Percentiles rank a stretch among this genome's conserved stretches.
These are phyloP conservation scores for Megalops cyprinoides DNA, from an alignment of 2,797 vertebrate species.

Conservation along the genomic window DNA sequence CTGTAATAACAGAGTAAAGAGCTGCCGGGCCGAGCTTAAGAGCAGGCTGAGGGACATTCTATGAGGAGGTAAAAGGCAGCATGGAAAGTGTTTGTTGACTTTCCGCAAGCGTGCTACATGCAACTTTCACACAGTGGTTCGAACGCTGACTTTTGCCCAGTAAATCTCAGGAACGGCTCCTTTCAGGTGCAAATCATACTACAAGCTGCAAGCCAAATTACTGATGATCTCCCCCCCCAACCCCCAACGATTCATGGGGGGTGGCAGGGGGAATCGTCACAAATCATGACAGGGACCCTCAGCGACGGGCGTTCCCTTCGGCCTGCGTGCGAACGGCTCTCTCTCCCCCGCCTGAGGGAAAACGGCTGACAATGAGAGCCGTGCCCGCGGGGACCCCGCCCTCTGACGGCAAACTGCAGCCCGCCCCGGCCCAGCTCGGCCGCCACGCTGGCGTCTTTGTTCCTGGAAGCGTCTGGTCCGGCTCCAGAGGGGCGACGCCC, in stretches of 20 bases:
- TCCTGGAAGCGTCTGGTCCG: neutral
- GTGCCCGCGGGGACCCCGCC: neutral
- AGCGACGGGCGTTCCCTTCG: neutral
- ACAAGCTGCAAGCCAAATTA: too few relatives aligned
- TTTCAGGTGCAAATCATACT: too few relatives aligned
- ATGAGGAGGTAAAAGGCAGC: neutral
- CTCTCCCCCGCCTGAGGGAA: neutral
- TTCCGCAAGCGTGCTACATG: too few relatives aligned
- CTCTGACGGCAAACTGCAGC: neutral
- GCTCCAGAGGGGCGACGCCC: constrained; percentile 4
- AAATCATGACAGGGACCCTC: neutral
- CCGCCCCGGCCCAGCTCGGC: too few relatives aligned
- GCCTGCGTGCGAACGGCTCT: neutral
- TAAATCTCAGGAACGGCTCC: too few relatives aligned
- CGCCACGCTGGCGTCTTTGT: neutral
- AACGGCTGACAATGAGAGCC: neutral
- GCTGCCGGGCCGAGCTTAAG: neutral
- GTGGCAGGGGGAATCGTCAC: too few relatives aligned
- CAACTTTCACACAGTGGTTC: too few relatives aligned
- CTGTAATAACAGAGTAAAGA: neutral
- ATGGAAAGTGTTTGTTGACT: neutral
- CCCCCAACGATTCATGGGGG: too few relatives aligned
- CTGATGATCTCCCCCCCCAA: too few relatives aligned
- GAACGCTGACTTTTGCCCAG: too few relatives aligned
- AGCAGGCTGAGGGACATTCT: neutral